Base-by-base conservation (phyloP, 2,888 invertebrate species). In the Dicycla oo region DNA sequence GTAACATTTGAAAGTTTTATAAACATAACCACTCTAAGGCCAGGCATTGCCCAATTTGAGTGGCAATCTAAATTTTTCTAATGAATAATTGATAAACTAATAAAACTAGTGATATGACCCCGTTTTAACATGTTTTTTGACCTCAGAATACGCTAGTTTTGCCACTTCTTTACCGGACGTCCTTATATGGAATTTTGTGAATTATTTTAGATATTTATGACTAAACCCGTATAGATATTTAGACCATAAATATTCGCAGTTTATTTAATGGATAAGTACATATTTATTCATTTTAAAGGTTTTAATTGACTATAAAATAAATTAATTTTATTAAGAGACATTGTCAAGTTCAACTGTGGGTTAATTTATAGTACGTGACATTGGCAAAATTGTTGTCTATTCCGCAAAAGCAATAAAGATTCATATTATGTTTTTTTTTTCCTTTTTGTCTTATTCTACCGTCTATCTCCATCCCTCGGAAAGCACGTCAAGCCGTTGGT, bases 41-140 rank as follows among this genome's bases (percentile, higher is more conserved):
- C 80, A 69, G 43, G 18, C 38, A 80, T 80, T 80, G 63, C 73
- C n/a, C 47, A 80, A 80, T 69, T 56, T 49, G 11, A 63, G 47
- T 64, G 51, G 69, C 77, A 73, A 64, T 80, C 73, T 64, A 80
- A 78, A 57, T 76, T 80, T 76, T 80, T 63, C 73, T 80, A 54
- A 72, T 80, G 73, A 73, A 80, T 80, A 69, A 80, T 80, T 77
- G 40, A 76, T 73, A 80, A 38, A 69, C 69, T 47, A 51, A 68
- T 69, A 69, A 51, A 72, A 51, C 43, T 66, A 67, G 63, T 67
- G 62, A 47, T 64, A 18, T 80, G 80, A 61, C 80, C 80, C 66
- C 43, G 80, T 77, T 80, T 43, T 56, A 69, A 66, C n/a, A 58
- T 68, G n/a, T 69, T 60, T 73, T 26, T 43, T 73, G 80, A 73